Base-by-base conservation (phyloP, 2,888 invertebrate genomes). In the Cheilosia soror region DNA sequence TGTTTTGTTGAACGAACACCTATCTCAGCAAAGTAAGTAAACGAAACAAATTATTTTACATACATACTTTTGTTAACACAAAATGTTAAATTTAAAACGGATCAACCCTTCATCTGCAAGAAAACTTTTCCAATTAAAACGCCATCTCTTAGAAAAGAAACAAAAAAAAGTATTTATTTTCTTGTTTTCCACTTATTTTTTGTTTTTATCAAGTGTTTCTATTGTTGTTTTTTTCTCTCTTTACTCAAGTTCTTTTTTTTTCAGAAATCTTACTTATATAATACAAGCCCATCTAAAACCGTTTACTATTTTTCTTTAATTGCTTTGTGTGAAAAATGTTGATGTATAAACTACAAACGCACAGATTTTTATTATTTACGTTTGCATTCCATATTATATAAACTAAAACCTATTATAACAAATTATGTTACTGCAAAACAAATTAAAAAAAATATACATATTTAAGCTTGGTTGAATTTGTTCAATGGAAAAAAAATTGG, bases 241-340 rank as follows among this genome's bases (percentile, higher is more conserved):
- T 47, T 31, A 15, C 44, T 42, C 53, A 44, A 47, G 58, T 65
- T 37, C 60, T 3, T 40, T 51, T 57, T 31, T 25, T 53, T 31
- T 29, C 42, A 53, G 42, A 53, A 62, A 51, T 62, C 55, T 57
- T 72, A 60, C 72, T 83, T 68, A 72, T 83, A 57, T 49, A 69
- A 78, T 78, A 78, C 83, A 83, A 73, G 79, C 69, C 73, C 78
- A 42, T 68, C 73, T 75, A 66, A 76, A 84, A 79, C 69, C 65
- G 51, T 63, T 57, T 73, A 47, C 40, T 71, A 44, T 42, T 37
- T 51, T 42, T 33, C 4, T 20, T 63, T 40, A 57, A 62, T 68
- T 62, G 76, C 44, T 78, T 79, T 79, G 58, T 75, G 57, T 69
- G 55, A 84, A 79, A 79, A 80, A 40, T 68, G 29, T 65, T 66